phyloP scores from a whole-genome alignment of 1,140 invertebrate species.

The Meloidogyne exigua region DNA sequence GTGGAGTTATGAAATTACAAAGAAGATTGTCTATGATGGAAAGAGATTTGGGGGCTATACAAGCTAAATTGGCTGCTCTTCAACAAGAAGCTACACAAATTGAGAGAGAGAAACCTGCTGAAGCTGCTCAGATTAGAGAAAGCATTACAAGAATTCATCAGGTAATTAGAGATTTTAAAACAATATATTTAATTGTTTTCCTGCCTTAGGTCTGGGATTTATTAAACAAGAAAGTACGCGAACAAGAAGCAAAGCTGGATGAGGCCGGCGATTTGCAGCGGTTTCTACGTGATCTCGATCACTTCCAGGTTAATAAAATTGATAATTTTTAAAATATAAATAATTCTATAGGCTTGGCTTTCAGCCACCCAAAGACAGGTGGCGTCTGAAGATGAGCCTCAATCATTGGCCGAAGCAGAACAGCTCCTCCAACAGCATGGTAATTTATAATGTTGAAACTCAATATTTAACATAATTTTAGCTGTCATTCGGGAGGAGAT shows the following conservation, averaged over 20 bases:
- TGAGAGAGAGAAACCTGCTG: constrained; percentile 88
- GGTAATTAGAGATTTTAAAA: constrained; percentile 66
- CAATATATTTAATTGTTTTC: constrained; percentile 8
- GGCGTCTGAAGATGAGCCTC: constrained; percentile 94
- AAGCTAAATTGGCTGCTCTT: constrained; percentile 87
- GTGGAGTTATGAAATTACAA: constrained; percentile 77
- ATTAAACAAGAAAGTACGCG: constrained; percentile 86
- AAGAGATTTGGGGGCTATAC: constrained; percentile 92
- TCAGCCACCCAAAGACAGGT: constrained; percentile 86
- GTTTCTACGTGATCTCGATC: constrained; percentile 95
- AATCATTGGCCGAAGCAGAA: constrained; percentile 92
- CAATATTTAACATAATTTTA: not conserved
- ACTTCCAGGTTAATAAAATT: constrained; percentile 76
- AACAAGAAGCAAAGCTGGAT: constrained; percentile 93
- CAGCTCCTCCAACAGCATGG: constrained; percentile 87
- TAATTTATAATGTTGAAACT: not conserved
- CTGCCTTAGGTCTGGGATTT: constrained; percentile 76
- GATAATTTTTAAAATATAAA: constrained; percentile 15
- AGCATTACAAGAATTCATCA: constrained; percentile 82
- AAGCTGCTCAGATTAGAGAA: constrained; percentile 85
- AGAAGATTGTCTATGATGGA: constrained; percentile 93
- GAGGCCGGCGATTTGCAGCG: constrained; percentile 96
- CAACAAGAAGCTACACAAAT: constrained; percentile 87
- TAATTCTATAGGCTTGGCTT: constrained; percentile 75
- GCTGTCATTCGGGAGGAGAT: constrained; percentile 73